These are phyloP conservation scores for Pseudomyrmex flavicornis DNA, from an alignment of 1,140 invertebrate species.

Conservation along the genomic window DNA sequence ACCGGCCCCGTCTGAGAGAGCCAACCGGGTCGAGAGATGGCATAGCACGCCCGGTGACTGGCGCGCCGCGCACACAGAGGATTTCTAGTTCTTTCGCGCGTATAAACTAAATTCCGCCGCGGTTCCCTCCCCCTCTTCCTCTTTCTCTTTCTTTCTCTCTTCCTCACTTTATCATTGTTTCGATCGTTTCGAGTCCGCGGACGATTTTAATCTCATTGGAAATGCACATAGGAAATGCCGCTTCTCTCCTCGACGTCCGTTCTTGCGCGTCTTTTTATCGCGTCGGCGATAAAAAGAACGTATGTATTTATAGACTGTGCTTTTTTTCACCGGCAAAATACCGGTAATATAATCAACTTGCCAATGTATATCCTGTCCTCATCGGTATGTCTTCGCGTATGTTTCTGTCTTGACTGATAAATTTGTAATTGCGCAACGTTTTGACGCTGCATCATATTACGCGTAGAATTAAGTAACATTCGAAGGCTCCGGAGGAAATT, in stretches of 20 bases:
- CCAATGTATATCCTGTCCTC: too few species aligned
- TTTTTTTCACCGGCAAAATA: neutral
- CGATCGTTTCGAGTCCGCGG: constrained; percentile 13
- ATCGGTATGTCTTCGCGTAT: too few species aligned
- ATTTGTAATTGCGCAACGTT: neutral
- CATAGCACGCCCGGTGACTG: constrained; percentile 66
- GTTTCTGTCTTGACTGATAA: neutral
- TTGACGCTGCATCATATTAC: neutral
- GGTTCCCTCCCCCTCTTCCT: too few species aligned
- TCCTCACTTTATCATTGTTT: constrained; percentile 47
- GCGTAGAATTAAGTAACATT: neutral
- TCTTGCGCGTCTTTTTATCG: neutral
- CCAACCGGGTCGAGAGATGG: constrained; percentile 75
- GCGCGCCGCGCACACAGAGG: constrained; percentile 62
- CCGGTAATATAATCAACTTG: too few species aligned
- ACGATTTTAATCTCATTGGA: constrained; percentile 42
- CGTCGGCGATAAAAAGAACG: neutral
- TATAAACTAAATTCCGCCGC: constrained; percentile 50
- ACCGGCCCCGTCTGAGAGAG: constrained; percentile 72
- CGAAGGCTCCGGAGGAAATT: neutral
- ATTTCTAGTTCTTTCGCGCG: constrained; percentile 76
- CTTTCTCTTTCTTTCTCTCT: too few species aligned
- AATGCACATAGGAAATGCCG: constrained; percentile 46
- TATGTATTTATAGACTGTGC: neutral
- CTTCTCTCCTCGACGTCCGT: neutral